A percentile compares a stretch with the other conserved stretches of the same genome.
Conservation (phyloP, 2,888 invertebrate genomes). For the Rotaria macrura region DNA sequence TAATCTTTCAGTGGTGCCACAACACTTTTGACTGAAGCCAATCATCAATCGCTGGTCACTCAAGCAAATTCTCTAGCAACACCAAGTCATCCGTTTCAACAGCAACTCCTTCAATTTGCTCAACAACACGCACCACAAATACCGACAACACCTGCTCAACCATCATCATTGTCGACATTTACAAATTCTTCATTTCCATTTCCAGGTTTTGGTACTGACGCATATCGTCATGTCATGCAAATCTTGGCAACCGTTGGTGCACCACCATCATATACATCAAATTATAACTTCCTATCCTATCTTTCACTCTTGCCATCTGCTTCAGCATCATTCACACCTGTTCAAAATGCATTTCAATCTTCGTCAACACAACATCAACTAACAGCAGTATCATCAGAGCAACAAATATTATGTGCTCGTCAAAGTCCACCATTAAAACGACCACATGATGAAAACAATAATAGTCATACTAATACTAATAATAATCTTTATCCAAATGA, state of each 20-base stretch:
- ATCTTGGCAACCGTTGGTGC: neutral
- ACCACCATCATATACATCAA: neutral
- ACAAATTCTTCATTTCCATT: neutral
- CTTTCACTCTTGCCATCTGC: neutral
- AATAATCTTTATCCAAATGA: neutral
- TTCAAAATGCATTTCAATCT: neutral
- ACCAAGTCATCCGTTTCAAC: neutral
- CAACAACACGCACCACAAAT: neutral
- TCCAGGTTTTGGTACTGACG: neutral
- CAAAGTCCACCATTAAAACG: slow-evolving; percentile 4
- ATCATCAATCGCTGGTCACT: neutral
- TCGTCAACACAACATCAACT: neutral
- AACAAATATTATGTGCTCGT: neutral
- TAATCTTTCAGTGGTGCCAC: neutral
- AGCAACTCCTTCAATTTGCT: neutral
- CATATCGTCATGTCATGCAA: slow-evolving; percentile 4
- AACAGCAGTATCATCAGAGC: neutral
- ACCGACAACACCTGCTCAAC: neutral
- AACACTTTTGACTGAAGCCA: neutral
- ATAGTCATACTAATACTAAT: neutral
- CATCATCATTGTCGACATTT: neutral
- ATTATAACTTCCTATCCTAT: neutral
- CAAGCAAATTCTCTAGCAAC: neutral
- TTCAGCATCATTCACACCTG: neutral
- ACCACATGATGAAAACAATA: neutral